These are phyloP conservation scores for Drosophila truncata DNA, from an alignment of 1,140 invertebrate genomes.

Conservation along the genomic window DNA sequence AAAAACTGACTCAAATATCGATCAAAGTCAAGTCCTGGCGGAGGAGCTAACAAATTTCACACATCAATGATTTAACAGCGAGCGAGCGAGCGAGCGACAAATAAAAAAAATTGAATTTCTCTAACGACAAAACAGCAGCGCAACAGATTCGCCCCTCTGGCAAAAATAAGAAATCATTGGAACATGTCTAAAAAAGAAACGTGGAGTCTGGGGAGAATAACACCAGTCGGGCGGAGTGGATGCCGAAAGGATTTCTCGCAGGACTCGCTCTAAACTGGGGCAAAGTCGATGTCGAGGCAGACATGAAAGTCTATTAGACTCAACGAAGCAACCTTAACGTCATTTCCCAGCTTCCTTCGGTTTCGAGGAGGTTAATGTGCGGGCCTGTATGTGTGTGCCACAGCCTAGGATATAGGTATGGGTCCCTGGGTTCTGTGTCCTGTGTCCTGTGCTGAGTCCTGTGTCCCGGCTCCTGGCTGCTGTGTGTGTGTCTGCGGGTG, in stretches of 20 bases:
- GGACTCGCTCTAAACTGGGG: constrained; percentile 69
- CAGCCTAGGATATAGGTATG: constrained; percentile 43
- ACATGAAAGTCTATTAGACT: constrained; percentile 83
- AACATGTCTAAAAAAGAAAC: constrained; percentile 72
- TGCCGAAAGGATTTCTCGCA: constrained; percentile 70
- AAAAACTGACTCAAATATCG: constrained; percentile 48
- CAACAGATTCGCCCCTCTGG: constrained; percentile 72
- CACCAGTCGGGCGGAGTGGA: constrained; percentile 40
- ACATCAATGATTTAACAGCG: constrained; percentile 73
- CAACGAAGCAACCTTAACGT: constrained; percentile 83
- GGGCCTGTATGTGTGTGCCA: constrained; percentile 41
- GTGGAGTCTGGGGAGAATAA: constrained; percentile 15
- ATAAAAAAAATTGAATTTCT: constrained; percentile 72
- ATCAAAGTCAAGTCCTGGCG: constrained; percentile 47
- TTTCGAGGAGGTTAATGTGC: constrained; percentile 66
- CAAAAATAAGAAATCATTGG: constrained; percentile 83
- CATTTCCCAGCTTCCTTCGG: constrained; percentile 71
- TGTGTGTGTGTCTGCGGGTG: constrained; percentile 45
- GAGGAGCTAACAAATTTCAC: constrained; percentile 69
- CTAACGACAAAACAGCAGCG: constrained; percentile 70
- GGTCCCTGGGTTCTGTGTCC: constrained; percentile 5
- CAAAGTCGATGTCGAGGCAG: constrained; percentile 68
- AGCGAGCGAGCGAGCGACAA: constrained; percentile 48
- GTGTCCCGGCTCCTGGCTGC: not conserved
- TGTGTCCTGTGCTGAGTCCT: no score